phyloP scores from a whole-genome alignment of 2,888 invertebrate genomes.

The Pemphredon lugubris region DNA sequence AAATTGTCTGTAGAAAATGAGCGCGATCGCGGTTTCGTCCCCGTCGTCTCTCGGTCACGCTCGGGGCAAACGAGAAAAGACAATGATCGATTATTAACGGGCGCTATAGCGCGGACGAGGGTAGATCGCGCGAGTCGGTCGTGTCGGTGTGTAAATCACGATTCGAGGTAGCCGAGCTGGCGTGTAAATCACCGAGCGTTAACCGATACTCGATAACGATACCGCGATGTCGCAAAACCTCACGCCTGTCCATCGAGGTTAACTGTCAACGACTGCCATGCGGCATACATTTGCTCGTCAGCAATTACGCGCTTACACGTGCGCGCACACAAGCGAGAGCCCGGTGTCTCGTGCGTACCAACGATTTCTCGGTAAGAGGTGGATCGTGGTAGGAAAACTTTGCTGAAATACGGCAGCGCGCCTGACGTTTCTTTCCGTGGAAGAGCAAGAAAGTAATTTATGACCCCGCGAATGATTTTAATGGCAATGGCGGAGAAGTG shows the following conservation, averaged over 20 bases:
- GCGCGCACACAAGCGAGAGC: not conserved
- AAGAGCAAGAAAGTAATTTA: not conserved
- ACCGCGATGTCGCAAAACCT: constrained; percentile 19
- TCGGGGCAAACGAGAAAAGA: not conserved
- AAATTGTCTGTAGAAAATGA: not conserved
- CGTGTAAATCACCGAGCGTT: constrained; percentile 8
- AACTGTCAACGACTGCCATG: constrained; percentile 32
- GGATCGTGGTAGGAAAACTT: not conserved
- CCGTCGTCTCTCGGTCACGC: not conserved
- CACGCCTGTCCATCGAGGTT: constrained; percentile 28
- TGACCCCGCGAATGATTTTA: not conserved
- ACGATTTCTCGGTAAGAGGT: constrained; percentile 4
- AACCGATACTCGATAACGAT: constrained; percentile 20
- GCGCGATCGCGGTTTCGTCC: not conserved
- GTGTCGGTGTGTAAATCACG: not conserved
- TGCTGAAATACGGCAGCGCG: not conserved
- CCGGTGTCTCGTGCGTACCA: not conserved
- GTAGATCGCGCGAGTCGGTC: not conserved
- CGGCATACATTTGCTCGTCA: constrained; percentile 1
- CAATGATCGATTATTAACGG: not conserved
- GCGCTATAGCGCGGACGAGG: not conserved
- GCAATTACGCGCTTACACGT: constrained; percentile 7
- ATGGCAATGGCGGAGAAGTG: not conserved
- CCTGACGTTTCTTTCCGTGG: not conserved
- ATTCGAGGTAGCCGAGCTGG: not conserved